Conservation (phyloP, 2,797 vertebrate species). For the Sciaenops ocellatus region DNA sequence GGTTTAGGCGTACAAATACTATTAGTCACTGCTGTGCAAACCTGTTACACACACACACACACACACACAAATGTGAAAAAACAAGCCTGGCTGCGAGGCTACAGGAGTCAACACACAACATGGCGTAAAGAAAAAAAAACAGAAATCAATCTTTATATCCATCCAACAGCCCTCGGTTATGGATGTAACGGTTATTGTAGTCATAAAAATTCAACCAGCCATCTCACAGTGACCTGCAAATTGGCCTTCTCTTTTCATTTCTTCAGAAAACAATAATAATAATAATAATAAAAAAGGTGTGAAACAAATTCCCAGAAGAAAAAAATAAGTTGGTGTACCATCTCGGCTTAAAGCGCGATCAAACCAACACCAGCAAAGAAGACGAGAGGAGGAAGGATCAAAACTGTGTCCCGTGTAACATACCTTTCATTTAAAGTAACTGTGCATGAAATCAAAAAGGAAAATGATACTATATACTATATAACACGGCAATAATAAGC, state of each 20-base stretch:
- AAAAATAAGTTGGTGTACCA: conserved; percentile 19
- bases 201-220: conserved; percentile 47
- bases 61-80: conserved; percentile 7
- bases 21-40: conserved; percentile 82
- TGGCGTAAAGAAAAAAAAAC: conserved; percentile 21
- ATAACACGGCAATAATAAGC: neutral
- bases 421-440: neutral
- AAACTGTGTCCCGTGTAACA: neutral
- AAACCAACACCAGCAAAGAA: conserved; percentile 4
- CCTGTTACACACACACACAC: conserved; percentile 61
- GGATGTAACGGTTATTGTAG: conserved; percentile 38
- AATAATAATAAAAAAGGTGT: conserved; percentile 19
- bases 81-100: conserved; percentile 4
- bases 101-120: conserved; percentile 47
- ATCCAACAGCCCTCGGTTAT: conserved; percentile 34
- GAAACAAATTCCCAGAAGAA: conserved; percentile 45
- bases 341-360: neutral
- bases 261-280: conserved; percentile 3
- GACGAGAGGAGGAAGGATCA: conserved; percentile 12
- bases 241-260: conserved; percentile 16
- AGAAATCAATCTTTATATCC: conserved; percentile 53
- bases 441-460: neutral
- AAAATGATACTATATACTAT: neutral
- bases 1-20: conserved; percentile 81
- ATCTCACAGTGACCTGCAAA: conserved; percentile 38